A percentile compares a stretch with the other conserved stretches of the same genome.
Conservation (phyloP, 2,113 vertebrate genomes). For the Gasterosteus nipponicus region DNA sequence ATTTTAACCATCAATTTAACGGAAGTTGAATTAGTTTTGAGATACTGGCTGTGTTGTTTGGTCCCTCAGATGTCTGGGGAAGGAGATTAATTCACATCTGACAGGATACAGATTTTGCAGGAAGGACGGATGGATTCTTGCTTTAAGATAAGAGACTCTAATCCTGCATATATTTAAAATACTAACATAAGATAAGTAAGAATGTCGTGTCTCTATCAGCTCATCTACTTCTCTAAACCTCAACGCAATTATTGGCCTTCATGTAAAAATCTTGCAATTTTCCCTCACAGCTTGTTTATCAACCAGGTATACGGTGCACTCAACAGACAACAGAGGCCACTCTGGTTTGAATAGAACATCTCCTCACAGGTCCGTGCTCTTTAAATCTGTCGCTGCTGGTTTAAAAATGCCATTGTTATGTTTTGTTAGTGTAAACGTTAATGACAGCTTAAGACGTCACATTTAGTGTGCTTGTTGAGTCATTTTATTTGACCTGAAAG, state of each 20-base stretch:
- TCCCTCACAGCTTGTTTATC: conserved; percentile 16
- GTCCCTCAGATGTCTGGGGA: conserved; percentile 31
- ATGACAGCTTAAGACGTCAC: not conserved
- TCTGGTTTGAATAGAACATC: conserved; percentile 6
- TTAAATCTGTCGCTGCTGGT: conserved; percentile 14
- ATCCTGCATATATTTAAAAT: conserved; percentile 36
- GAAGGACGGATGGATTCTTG: conserved; percentile 29
- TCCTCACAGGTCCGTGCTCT: not conserved
- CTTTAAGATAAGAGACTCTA: conserved; percentile 46
- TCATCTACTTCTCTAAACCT: conserved; percentile 42
- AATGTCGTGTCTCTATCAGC: conserved; percentile 22
- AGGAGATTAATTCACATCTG: conserved; percentile 43
- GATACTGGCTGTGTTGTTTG: conserved; percentile 10
- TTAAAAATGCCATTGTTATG: conserved; percentile 12
- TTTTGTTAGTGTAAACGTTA: not conserved
- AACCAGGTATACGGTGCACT: conserved; percentile 9
- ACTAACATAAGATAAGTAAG: conserved; percentile 28
- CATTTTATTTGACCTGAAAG: not conserved
- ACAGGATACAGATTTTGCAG: conserved; percentile 41
- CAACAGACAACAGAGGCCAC: not conserved
- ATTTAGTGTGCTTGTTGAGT: not conserved
- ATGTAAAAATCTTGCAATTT: conserved; percentile 16
- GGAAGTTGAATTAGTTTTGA: not conserved
- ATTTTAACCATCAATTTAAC: conserved; percentile 12
- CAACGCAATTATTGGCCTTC: conserved; percentile 18